Conservation (phyloP, 2,113 vertebrate species). For the Callorhinus ursinus region DNA sequence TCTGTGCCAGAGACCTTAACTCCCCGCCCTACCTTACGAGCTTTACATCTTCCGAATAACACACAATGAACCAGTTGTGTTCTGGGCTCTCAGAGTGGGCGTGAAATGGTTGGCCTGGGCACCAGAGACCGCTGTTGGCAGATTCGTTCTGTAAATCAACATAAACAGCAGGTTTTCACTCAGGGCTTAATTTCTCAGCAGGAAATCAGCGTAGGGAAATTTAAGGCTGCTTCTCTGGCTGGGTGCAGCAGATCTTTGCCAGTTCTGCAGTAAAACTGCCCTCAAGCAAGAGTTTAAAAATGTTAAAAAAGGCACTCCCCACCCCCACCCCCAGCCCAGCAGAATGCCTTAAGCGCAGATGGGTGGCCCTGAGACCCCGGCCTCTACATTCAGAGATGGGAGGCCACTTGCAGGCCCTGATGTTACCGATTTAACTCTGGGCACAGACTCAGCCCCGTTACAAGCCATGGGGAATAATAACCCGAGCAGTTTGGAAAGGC, state of each 20-base stretch:
- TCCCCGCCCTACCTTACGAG: background rate
- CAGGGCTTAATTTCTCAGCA: conserved; percentile 46
- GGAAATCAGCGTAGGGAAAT: conserved; percentile 27
- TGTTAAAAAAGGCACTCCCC: background rate
- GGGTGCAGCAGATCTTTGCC: background rate
- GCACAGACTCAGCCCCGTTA: background rate
- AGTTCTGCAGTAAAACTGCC: conserved; percentile 27
- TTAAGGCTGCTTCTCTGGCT: background rate
- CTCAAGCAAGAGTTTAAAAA: background rate
- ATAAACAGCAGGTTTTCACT: conserved; percentile 64
- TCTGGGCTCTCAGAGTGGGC: background rate
- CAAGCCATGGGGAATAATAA: background rate
- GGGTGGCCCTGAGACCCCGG: background rate
- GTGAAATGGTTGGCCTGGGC: background rate
- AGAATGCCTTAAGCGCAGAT: background rate
- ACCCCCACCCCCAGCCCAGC: background rate
- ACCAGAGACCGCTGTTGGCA: conserved; percentile 37
- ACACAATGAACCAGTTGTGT: conserved; percentile 52
- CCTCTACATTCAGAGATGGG: background rate
- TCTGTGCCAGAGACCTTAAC: background rate
- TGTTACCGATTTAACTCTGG: background rate
- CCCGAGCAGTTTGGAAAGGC: background rate
- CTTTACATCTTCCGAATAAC: background rate
- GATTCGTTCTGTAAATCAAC: conserved; percentile 47
- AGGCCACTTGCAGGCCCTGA: background rate